Evolutionary conservation across 2,113 vertebrate genomes (phyloP).

Genomic region (Edolisoma coerulescens): DNA sequence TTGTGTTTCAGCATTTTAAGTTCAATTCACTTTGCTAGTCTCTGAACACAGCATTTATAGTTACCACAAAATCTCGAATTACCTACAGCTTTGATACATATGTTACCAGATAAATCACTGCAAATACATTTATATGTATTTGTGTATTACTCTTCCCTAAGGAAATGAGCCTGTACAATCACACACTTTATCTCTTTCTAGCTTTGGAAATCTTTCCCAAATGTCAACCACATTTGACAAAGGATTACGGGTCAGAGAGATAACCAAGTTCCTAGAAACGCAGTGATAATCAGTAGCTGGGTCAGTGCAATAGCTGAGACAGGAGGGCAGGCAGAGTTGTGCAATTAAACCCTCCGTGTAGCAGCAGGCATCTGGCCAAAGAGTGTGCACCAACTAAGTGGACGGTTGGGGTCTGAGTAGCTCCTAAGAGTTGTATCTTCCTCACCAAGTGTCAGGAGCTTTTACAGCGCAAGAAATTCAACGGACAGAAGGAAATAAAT

Average conservation of each 20-base stretch:
- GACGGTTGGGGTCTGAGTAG: background rate
- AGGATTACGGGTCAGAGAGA: background rate
- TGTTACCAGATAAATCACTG: constrained; percentile 56
- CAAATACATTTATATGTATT: background rate
- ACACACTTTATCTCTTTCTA: background rate
- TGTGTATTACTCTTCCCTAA: constrained; percentile 30
- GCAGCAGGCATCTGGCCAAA: background rate
- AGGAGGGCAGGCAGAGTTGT: background rate
- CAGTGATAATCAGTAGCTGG: background rate
- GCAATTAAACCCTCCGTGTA: background rate
- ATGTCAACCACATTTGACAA: background rate
- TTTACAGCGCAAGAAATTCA: background rate
- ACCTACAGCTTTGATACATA: constrained; percentile 50
- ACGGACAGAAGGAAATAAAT: background rate
- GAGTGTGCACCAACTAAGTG: rapidly evolving
- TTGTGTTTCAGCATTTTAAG: background rate
- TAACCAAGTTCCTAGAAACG: background rate
- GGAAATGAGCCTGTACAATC: constrained; percentile 18
- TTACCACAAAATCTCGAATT: constrained; percentile 31
- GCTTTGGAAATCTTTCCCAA: constrained; percentile 8
- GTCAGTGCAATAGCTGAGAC: background rate
- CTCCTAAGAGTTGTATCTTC: background rate
- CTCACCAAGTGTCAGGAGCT: background rate
- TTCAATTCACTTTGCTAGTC: constrained; percentile 18
- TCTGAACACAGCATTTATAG: constrained; percentile 14